phyloP scores from a whole-genome alignment of 2,113 vertebrate genomes.

The Scomber japonicus region DNA sequence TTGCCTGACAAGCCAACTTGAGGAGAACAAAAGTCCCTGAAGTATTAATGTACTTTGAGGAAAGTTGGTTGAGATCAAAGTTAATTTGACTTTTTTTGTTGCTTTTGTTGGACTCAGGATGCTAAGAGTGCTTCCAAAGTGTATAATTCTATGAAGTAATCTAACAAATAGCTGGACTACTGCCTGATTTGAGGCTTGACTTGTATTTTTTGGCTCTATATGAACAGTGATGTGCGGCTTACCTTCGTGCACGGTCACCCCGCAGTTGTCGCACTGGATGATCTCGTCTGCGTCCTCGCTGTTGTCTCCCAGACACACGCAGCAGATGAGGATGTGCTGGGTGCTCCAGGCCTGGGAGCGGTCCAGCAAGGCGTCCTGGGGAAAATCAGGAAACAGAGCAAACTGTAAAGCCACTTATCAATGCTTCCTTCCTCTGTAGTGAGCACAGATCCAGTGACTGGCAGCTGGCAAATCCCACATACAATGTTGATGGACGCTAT shows the following conservation, averaged over 20 bases:
- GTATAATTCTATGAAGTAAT: no score
- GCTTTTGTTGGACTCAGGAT: no score
- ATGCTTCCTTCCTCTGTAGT: background rate
- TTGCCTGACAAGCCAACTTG: no score
- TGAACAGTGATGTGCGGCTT: slow-evolving; percentile 57
- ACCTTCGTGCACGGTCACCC: slow-evolving; percentile 99
- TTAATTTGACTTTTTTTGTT: no score
- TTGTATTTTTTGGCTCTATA: no score
- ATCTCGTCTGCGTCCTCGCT: slow-evolving; percentile 99
- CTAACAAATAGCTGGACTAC: background rate
- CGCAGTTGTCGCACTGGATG: slow-evolving; percentile 99
- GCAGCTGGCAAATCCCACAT: slow-evolving; percentile 41
- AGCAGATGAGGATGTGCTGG: slow-evolving; percentile 99
- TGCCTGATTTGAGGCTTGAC: background rate
- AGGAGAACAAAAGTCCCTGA: no score
- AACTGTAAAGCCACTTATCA: slow-evolving; percentile 41
- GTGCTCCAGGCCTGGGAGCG: slow-evolving; percentile 94
- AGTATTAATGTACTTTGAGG: no score
- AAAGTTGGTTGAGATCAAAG: no score
- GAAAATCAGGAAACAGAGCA: slow-evolving; percentile 26
- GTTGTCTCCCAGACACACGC: slow-evolving; percentile 98
- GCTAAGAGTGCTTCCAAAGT: no score
- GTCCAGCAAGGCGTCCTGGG: slow-evolving; percentile 94
- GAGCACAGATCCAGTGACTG: slow-evolving; percentile 45
- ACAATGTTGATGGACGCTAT: slow-evolving; percentile 34